These are phyloP conservation scores for Silurus aristotelis DNA, from an alignment of 2,797 vertebrate genomes.

Conservation along the genomic window DNA sequence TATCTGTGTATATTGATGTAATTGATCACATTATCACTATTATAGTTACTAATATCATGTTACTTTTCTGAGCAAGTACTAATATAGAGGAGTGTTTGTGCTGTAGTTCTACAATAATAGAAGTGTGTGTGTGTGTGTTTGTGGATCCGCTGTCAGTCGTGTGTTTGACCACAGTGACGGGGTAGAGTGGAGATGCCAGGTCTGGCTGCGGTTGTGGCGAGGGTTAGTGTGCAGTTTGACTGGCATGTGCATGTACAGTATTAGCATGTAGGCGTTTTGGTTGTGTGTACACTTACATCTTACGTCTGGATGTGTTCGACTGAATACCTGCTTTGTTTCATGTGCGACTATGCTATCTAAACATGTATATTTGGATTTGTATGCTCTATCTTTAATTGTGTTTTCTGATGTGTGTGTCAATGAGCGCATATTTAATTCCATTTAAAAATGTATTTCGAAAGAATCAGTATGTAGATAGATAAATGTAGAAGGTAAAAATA, in stretches of 20 bases:
- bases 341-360: slow-evolving; percentile 2
- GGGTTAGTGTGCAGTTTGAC: slow-evolving; percentile 31
- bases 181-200: slow-evolving; percentile 31
- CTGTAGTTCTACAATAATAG: background rate
- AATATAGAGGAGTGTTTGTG: background rate
- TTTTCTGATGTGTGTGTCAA: slow-evolving; percentile 41
- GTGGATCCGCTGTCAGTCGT: slow-evolving; percentile 19
- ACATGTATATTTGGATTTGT: background rate
- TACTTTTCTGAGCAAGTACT: background rate
- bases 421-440: background rate
- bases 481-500: background rate
- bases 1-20: background rate
- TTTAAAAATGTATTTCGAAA: background rate
- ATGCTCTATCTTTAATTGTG: slow-evolving; percentile 41
- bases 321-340: slow-evolving; percentile 15
- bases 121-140: slow-evolving; percentile 5
- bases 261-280: slow-evolving; percentile 15
- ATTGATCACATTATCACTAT: background rate
- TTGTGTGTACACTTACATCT: slow-evolving; percentile 9
- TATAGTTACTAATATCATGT: background rate
- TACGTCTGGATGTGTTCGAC: background rate
- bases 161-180: slow-evolving; percentile 41
- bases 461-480: background rate
- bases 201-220: slow-evolving; percentile 48
- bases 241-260: slow-evolving; percentile 5